Base-by-base conservation (phyloP, 1,140 invertebrate genomes). In the Hylaeus anthracinus region DNA sequence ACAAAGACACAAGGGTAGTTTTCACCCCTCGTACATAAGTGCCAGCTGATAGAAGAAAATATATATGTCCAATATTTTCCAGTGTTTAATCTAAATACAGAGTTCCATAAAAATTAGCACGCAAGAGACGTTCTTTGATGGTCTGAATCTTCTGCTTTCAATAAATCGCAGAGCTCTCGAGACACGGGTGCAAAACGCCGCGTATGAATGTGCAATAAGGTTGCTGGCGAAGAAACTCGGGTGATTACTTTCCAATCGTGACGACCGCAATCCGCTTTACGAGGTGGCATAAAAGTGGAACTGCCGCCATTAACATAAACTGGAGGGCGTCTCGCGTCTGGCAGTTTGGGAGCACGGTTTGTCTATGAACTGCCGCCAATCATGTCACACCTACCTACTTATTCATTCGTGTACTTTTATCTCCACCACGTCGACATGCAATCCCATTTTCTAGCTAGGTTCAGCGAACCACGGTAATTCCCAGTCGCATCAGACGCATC, bases 251-350 rank as follows among this genome's bases (percentile, higher is more conserved):
- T 65, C 12, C n/a, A 56, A 79, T 73, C 45, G 67, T 64, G 48
- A n/a, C 63, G 65, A 12, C 14, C 15, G 39, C n/a, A 63, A 63
- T 61, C 12, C 51, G 55, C 26, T 81, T 83, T 80, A 74, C 61
- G 64, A 77, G 64, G 60, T 69, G 63, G 56, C 61, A 56, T 56
- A 15, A 72, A 75, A 70, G 72, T 75, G 45, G 72, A 26, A 39
- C 65, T 48, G 8, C 5, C n/a, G 26, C 43, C 39, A 72, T 72
- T 72, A 84, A 75, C 65, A 78, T 78, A 77, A 84, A 82, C 64
- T 41, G 53, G 65, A 84, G 12, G 74, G 70, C 71, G 63, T 82
- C 53, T 71, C 71, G 12, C 64, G 56, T 71, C 65, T 73, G 48
- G 65, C 73, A 73, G 39, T 70, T 60, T 66, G 10, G 45, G 14